phyloP scores from a whole-genome alignment of 2,888 invertebrate species.

The Empis livida region DNA sequence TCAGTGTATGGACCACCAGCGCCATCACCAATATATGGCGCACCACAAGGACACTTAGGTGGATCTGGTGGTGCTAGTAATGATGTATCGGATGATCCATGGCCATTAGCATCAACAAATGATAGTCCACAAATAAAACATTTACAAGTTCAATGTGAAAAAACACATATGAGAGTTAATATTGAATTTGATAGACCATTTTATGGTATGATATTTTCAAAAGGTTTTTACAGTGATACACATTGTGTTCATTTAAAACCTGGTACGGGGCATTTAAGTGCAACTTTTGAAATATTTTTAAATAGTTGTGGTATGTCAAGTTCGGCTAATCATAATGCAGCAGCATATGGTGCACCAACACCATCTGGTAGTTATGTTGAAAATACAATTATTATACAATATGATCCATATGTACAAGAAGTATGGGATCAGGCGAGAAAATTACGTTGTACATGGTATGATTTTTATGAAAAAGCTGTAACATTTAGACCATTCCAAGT shows the following conservation, averaged over 20 bases:
- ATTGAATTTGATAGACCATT: slow-evolving; percentile 91
- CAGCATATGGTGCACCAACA: slow-evolving; percentile 72
- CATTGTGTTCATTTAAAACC: slow-evolving; percentile 87
- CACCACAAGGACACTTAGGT: slow-evolving; percentile 23
- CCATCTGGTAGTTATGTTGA: slow-evolving; percentile 89
- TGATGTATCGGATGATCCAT: slow-evolving; percentile 61
- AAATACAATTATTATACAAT: slow-evolving; percentile 89
- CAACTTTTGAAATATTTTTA: slow-evolving; percentile 86
- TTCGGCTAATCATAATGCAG: slow-evolving; percentile 79
- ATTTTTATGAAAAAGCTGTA: slow-evolving; percentile 89
- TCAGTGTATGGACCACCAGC: slow-evolving; percentile 61
- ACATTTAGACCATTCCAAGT: slow-evolving; percentile 93
- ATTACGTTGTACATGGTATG: slow-evolving; percentile 89
- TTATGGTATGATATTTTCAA: slow-evolving; percentile 92
- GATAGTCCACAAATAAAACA: slow-evolving; percentile 91
- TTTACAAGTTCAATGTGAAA: slow-evolving; percentile 88
- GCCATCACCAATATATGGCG: slow-evolving; percentile 37
- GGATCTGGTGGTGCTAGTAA: slow-evolving; percentile 33
- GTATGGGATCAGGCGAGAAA: slow-evolving; percentile 90
- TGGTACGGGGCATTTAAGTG: slow-evolving; percentile 79
- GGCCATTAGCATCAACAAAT: slow-evolving; percentile 70
- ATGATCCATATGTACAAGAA: slow-evolving; percentile 89
- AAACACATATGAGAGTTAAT: slow-evolving; percentile 89
- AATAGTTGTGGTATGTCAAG: slow-evolving; percentile 90
- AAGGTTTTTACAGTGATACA: slow-evolving; percentile 82